Percentiles rank a stretch among this genome's conserved stretches.
Conservation (phyloP, 2,797 vertebrate species). For the Chiroxiphia lanceolata region DNA sequence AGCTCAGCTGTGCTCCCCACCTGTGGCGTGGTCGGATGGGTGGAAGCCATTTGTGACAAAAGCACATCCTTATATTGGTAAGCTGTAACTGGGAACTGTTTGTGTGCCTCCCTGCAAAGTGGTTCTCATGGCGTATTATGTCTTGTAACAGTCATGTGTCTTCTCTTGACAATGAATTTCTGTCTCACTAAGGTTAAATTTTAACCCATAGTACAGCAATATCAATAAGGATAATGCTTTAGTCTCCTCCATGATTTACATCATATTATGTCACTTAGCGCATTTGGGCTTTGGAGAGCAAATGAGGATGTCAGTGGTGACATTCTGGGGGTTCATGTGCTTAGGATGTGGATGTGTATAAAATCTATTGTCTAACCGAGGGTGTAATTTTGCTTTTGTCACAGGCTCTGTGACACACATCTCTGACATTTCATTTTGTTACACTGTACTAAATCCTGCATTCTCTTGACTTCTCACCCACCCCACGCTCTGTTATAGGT, state of each 20-base stretch:
- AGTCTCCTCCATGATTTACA: not conserved
- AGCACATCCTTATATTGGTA: not conserved
- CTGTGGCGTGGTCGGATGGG: not conserved
- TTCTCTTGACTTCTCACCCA: not conserved
- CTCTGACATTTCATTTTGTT: not conserved
- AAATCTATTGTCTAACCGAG: not conserved
- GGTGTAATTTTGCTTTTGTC: not conserved
- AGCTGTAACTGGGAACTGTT: not conserved
- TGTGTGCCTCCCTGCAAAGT: not conserved
- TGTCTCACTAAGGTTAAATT: not conserved
- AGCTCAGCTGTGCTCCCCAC: not conserved
- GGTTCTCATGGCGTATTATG: not conserved
- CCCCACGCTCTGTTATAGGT: not conserved
- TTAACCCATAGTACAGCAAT: not conserved
- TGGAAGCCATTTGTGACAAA: not conserved
- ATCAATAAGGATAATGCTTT: not conserved
- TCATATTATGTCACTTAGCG: not conserved
- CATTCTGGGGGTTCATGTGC: not conserved
- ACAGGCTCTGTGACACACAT: not conserved
- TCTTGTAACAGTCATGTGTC: accelerated
- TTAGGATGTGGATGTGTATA: not conserved
- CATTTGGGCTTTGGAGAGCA: not conserved
- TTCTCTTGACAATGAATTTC: accelerated
- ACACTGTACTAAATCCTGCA: not conserved
- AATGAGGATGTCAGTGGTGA: not conserved